phyloP scores from a whole-genome alignment of 1,140 invertebrate species.

The Sweltsa coloradensis region DNA sequence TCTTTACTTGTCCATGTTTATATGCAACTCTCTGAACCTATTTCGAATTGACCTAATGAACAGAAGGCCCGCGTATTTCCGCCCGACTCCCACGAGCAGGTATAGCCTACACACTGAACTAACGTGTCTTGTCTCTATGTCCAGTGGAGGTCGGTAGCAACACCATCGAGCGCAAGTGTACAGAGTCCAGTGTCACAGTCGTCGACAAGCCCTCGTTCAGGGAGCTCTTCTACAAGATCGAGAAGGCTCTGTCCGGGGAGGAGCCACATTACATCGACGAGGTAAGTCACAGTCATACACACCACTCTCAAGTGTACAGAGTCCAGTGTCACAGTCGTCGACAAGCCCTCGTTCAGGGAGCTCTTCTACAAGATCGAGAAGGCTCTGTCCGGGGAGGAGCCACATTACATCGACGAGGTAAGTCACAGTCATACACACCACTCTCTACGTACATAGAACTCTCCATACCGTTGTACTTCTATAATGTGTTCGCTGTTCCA shows the following conservation, averaged over 20 bases:
- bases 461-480: too few relatives aligned
- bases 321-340: slow-evolving; percentile 26
- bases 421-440: slow-evolving; percentile 16
- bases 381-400: slow-evolving; percentile 24
- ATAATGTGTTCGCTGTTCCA: too few relatives aligned
- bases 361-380: slow-evolving; percentile 24
- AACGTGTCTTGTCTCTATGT: slow-evolving; percentile 5
- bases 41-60: neutral
- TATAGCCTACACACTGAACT: neutral
- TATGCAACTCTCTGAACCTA: neutral
- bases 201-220: slow-evolving; percentile 26
- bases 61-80: neutral
- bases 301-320: slow-evolving; percentile 29
- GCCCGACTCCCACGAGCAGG: neutral
- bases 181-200: slow-evolving; percentile 27
- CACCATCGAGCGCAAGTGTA: slow-evolving; percentile 28
- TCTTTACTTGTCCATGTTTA: too few relatives aligned
- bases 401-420: slow-evolving; percentile 24
- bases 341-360: slow-evolving; percentile 24
- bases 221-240: slow-evolving; percentile 22
- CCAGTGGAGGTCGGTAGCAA: slow-evolving; percentile 29
- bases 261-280: slow-evolving; percentile 26
- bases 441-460: slow-evolving; percentile 18
- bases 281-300: neutral
- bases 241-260: slow-evolving; percentile 25